phyloP scores from a whole-genome alignment of 1,140 invertebrate species.

The Trachelipus rathkii region DNA sequence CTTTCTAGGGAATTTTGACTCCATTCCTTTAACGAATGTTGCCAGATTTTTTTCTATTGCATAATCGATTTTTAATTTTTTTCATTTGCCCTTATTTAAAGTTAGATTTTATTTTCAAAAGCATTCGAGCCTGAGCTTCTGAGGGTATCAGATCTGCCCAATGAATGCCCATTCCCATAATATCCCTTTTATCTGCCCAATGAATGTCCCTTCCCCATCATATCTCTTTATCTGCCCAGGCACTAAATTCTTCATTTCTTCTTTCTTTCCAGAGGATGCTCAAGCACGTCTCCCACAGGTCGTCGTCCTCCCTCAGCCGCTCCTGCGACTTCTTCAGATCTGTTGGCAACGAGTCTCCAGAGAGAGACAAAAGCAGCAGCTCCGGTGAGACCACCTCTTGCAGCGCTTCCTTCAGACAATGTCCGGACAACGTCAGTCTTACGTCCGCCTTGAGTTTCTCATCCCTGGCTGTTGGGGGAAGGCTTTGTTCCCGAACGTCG shows the following conservation, averaged over 20 bases:
- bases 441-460: constrained; percentile 23
- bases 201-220: too few species aligned
- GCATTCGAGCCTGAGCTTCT: too few species aligned
- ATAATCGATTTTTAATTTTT: too few species aligned
- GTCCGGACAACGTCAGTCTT: constrained; percentile 24
- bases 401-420: neutral
- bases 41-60: too few species aligned
- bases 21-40: too few species aligned
- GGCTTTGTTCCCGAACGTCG: neutral
- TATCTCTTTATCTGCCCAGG: too few species aligned
- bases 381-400: neutral
- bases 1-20: too few species aligned
- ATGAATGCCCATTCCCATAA: too few species aligned
- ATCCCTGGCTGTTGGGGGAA: neutral
- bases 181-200: too few species aligned
- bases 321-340: constrained; percentile 17
- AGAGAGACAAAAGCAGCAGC: neutral
- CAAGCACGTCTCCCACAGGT: constrained; percentile 26
- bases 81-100: too few species aligned
- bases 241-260: neutral
- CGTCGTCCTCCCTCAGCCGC: constrained; percentile 21
- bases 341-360: neutral
- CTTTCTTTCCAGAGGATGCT: constrained; percentile 9
- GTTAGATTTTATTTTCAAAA: too few species aligned
- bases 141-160: too few species aligned